Percentiles rank a stretch among this genome's conserved stretches.
These are phyloP conservation scores for Noctua comes DNA, from an alignment of 2,888 invertebrate genomes.

Conservation along the genomic window DNA sequence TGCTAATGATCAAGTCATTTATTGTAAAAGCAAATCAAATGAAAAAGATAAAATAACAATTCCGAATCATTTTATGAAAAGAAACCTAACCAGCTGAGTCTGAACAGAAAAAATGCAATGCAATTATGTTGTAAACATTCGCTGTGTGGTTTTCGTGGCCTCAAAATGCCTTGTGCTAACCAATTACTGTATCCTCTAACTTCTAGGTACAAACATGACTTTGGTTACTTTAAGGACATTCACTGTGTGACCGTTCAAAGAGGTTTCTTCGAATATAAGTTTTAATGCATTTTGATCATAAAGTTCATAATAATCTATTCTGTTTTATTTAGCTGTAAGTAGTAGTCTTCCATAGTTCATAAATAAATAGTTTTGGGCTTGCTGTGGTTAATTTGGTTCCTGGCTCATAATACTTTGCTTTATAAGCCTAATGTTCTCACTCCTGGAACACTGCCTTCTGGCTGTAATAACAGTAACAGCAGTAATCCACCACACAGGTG, in stretches of 20 bases:
- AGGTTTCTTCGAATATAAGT: neutral
- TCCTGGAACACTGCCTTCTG: neutral
- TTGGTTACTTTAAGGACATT: neutral
- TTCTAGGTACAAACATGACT: neutral
- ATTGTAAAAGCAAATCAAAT: neutral
- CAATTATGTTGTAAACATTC: neutral
- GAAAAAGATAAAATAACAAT: neutral
- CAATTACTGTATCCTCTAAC: neutral
- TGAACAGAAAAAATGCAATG: neutral
- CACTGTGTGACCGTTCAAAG: neutral
- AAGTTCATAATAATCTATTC: neutral
- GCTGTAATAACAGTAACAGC: neutral
- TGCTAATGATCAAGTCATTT: neutral
- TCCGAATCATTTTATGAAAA: neutral
- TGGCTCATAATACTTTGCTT: neutral
- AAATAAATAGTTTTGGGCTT: too few relatives aligned
- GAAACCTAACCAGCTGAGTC: neutral
- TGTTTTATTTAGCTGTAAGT: too few relatives aligned
- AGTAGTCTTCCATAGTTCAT: too few relatives aligned
- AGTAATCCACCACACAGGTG: neutral
- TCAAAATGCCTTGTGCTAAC: neutral
- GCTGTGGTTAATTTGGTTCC: neutral
- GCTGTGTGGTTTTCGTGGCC: neutral
- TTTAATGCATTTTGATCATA: neutral
- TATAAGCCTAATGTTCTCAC: neutral